Evolutionary conservation across 2,113 vertebrate species (phyloP).

Genomic region (Turdus rufiventris): DNA sequence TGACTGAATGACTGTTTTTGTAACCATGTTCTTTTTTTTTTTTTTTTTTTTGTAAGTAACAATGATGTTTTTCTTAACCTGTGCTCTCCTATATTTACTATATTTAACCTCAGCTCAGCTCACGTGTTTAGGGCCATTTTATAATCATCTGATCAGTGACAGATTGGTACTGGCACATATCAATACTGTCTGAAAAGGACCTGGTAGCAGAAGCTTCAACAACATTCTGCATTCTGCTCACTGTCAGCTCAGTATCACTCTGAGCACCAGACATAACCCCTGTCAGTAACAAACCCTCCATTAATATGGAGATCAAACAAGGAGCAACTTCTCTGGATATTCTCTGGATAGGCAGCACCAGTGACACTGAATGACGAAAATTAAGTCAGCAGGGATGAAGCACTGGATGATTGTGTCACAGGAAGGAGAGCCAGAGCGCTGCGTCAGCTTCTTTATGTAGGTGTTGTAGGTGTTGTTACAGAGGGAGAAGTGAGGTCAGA

Average conservation of each 20-base stretch:
- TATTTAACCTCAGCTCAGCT: neutral
- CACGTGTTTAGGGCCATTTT: neutral
- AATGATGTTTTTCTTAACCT: neutral
- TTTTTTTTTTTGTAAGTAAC: neutral
- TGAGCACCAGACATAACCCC: neutral
- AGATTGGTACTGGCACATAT: neutral
- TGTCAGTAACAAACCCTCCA: neutral
- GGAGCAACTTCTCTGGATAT: neutral
- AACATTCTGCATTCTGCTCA: neutral
- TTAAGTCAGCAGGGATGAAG: neutral
- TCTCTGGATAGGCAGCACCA: neutral
- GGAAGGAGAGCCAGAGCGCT: neutral
- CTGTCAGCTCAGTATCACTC: neutral
- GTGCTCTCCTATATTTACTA: neutral
- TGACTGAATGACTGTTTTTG: neutral
- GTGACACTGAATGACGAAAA: neutral
- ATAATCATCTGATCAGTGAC: neutral
- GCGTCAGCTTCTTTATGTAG: neutral
- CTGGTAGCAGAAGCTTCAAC: neutral
- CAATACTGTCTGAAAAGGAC: neutral
- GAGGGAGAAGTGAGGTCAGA: conserved; percentile 6
- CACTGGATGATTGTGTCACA: neutral
- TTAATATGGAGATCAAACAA: neutral
- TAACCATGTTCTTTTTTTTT: neutral
- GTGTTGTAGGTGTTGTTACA: neutral